These are phyloP conservation scores for Mirza zaza DNA, from an alignment of 2,113 vertebrate genomes.

Conservation along the genomic window DNA sequence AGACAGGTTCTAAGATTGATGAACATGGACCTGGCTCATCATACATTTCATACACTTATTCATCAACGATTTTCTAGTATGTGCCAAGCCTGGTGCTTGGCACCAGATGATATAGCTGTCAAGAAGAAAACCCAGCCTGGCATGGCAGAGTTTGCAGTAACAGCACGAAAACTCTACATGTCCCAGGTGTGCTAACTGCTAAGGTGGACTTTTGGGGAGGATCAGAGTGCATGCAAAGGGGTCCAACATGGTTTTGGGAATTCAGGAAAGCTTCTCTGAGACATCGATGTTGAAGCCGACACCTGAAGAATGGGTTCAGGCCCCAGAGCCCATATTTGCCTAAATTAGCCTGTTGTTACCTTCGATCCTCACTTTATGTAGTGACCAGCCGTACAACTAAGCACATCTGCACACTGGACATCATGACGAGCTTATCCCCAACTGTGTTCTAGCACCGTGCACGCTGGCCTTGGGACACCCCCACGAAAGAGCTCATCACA, in stretches of 20 bases:
- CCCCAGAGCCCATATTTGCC: not conserved
- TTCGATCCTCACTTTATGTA: not conserved
- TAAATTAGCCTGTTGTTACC: not conserved
- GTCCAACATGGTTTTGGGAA: not conserved
- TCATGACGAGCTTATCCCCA: accelerated
- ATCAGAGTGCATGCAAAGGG: not conserved
- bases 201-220: not conserved
- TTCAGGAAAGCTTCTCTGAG: not conserved
- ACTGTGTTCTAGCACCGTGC: accelerated
- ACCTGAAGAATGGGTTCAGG: not conserved
- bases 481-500: not conserved
- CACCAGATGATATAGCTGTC: not conserved
- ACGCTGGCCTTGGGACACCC: accelerated
- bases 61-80: not conserved
- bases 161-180: not conserved
- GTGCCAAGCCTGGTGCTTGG: not conserved
- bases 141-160: not conserved
- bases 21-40: not conserved
- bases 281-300: not conserved
- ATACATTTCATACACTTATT: not conserved
- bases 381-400: not conserved
- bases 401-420: not conserved
- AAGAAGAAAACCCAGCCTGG: not conserved
- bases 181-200: not conserved
- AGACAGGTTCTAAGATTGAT: not conserved